These are phyloP conservation scores for Arrhamphus sclerolepis DNA, from an alignment of 2,797 vertebrate species.

Conservation along the genomic window DNA sequence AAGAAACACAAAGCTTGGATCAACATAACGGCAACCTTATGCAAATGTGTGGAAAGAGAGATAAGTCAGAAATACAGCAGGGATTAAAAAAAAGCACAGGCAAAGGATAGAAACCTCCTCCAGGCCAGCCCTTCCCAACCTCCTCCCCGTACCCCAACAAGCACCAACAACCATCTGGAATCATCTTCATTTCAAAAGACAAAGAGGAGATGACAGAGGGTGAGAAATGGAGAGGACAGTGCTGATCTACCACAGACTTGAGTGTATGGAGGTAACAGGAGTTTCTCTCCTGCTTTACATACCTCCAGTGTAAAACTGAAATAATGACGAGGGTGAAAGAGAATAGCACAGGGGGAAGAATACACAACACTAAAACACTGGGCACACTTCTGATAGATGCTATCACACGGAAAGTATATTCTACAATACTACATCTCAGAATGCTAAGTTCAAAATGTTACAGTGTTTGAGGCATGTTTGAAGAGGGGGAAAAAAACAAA, in stretches of 20 bases:
- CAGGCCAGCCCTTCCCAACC: conserved; percentile 38
- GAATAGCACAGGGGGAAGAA: too few species aligned
- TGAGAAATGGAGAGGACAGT: neutral
- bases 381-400: too few species aligned
- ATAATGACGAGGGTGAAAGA: too few species aligned
- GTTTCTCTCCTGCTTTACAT: neutral
- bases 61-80: conserved; percentile 35
- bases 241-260: neutral
- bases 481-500: too few species aligned
- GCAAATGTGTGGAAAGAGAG: conserved; percentile 14
- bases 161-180: conserved; percentile 65
- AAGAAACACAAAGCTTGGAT: conserved; percentile 41
- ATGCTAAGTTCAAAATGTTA: too few species aligned
- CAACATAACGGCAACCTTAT: conserved; percentile 33
- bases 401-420: too few species aligned
- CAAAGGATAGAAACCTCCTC: conserved; percentile 48
- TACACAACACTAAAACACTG: too few species aligned
- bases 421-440: too few species aligned
- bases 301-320: neutral
- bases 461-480: conserved; percentile 21
- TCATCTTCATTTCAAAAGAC: conserved; percentile 39
- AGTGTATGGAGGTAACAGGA: neutral
- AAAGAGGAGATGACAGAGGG: conserved; percentile 2
- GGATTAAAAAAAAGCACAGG: conserved; percentile 28
- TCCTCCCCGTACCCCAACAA: conserved; percentile 52